These are phyloP conservation scores for Drosophila chauvacae DNA, from an alignment of 1,140 invertebrate genomes.

Conservation along the genomic window DNA sequence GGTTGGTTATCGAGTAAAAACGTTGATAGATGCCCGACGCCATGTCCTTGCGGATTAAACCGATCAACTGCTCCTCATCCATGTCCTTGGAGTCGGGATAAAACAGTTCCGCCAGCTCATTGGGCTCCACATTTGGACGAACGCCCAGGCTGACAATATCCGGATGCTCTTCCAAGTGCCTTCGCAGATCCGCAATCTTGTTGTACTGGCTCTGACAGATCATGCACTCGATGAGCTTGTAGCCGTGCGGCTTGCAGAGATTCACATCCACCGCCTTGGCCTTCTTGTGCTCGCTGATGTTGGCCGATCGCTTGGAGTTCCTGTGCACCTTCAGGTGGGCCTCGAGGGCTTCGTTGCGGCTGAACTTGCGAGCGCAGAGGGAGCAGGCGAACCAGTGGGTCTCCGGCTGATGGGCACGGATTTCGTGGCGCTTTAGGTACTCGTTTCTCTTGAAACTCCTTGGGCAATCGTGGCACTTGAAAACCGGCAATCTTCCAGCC, in stretches of 20 bases:
- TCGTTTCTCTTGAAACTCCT: slow-evolving; percentile 56
- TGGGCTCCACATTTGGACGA: slow-evolving; percentile 43
- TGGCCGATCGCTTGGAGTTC: slow-evolving; percentile 64
- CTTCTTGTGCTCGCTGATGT: slow-evolving; percentile 66
- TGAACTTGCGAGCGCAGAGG: slow-evolving; percentile 69
- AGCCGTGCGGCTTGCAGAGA: slow-evolving; percentile 70
- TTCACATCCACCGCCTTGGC: slow-evolving; percentile 70
- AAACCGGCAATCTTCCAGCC: slow-evolving; percentile 8
- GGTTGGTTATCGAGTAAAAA: slow-evolving; percentile 72
- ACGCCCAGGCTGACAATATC: slow-evolving; percentile 43
- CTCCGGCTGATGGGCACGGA: slow-evolving; percentile 45
- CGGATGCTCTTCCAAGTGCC: slow-evolving; percentile 63
- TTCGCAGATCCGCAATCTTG: slow-evolving; percentile 63
- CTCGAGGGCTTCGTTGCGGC: slow-evolving; percentile 55
- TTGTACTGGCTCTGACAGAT: slow-evolving; percentile 73
- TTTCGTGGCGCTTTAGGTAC: slow-evolving; percentile 56
- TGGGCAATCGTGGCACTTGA: slow-evolving; percentile 55
- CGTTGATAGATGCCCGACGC: slow-evolving; percentile 60
- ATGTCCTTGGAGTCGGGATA: slow-evolving; percentile 71
- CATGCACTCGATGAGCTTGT: slow-evolving; percentile 75
- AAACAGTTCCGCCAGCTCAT: slow-evolving; percentile 64
- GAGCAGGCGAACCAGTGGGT: slow-evolving; percentile 55
- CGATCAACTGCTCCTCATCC: slow-evolving; percentile 50
- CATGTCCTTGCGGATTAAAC: slow-evolving; percentile 58
- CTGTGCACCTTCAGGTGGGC: slow-evolving; percentile 62